A percentile compares a stretch with the other conserved stretches of the same genome.
Conservation (phyloP, 2,888 invertebrate species). For the Lasioglossum calceatum region DNA sequence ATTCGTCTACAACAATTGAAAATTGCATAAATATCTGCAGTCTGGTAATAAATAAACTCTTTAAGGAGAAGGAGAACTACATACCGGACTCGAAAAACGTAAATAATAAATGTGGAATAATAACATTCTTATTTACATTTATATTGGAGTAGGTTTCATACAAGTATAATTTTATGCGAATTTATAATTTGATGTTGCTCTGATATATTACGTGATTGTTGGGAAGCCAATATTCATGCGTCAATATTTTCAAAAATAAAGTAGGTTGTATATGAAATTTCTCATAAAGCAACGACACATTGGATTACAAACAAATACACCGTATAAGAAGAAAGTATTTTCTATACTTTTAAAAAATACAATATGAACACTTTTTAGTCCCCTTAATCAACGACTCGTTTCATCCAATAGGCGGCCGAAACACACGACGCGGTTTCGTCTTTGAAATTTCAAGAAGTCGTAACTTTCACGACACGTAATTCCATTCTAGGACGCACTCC, state of each 20-base stretch:
- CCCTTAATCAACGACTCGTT: not conserved
- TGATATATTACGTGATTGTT: not conserved
- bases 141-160: not conserved
- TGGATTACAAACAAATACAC: not conserved
- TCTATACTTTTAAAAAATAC: not conserved
- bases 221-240: not conserved
- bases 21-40: no score
- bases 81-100: no score
- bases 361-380: not conserved
- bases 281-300: not conserved
- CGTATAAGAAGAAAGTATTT: not conserved
- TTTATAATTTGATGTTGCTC: not conserved
- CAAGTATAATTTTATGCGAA: not conserved
- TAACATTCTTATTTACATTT: not conserved
- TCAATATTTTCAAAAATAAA: not conserved
- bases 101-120: not conserved
- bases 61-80: no score
- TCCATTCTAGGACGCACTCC: not conserved
- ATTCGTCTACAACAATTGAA: no score
- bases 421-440: not conserved
- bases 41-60: not conserved
- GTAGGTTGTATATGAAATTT: not conserved
- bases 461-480: slow-evolving; percentile 4
- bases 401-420: not conserved
- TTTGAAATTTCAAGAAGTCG: not conserved